Percentiles rank a stretch among this genome's conserved stretches.
These are phyloP conservation scores for Coelinius sp. DNA, from an alignment of 2,888 invertebrate species.

Conservation along the genomic window DNA sequence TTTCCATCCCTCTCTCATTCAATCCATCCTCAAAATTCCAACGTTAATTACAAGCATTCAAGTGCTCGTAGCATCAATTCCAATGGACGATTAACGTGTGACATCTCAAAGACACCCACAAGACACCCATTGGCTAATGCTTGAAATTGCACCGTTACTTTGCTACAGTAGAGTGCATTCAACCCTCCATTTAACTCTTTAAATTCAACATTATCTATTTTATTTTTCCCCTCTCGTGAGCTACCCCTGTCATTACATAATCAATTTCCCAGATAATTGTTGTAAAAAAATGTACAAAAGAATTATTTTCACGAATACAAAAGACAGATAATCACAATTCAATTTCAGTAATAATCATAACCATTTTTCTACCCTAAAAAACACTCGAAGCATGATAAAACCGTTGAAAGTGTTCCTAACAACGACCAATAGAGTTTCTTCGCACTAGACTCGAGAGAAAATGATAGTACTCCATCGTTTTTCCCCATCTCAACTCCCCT, in stretches of 20 bases:
- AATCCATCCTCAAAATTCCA: constrained; percentile 42
- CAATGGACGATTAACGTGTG: constrained; percentile 50
- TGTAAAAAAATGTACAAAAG: background rate
- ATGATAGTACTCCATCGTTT: background rate
- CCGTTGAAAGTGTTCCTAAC: background rate
- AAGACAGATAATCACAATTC: background rate
- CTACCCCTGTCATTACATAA: background rate
- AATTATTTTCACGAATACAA: background rate
- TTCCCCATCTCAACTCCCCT: background rate
- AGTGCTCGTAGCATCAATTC: constrained; percentile 29
- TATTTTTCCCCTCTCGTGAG: background rate
- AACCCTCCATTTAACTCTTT: background rate
- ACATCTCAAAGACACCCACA: constrained; percentile 44
- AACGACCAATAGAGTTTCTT: background rate
- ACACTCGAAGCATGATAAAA: background rate
- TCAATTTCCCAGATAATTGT: constrained; percentile 12
- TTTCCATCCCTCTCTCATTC: background rate
- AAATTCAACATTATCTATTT: constrained; percentile 4
- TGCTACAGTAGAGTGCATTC: constrained; percentile 2
- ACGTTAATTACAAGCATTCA: constrained; percentile 51
- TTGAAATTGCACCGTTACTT: constrained; percentile 44
- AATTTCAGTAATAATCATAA: background rate
- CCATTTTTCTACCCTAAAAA: background rate
- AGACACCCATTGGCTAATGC: constrained; percentile 36
- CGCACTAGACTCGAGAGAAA: background rate